Base-by-base conservation (phyloP, 2,797 vertebrate genomes). In the Mormyrops boulengeri region DNA sequence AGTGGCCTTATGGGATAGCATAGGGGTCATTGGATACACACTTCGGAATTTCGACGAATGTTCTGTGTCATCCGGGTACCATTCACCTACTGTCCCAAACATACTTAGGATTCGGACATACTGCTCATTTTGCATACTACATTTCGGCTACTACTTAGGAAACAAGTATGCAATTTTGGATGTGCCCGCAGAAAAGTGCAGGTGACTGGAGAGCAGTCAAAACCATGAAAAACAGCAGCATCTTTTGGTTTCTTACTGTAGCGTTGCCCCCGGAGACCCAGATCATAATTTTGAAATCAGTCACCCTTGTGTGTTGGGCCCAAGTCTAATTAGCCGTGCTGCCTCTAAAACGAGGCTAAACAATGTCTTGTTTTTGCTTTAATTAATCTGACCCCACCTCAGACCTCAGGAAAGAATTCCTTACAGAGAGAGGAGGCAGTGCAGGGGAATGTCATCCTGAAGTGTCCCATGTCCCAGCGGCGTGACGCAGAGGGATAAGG, bases 321-420 rank as follows among this genome's bases (percentile, higher is more conserved):
- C 47, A 30, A 34, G 14, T 62, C 44, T 60, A 60, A 41, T 87
- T 60, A 87, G 53, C 30, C 4, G 53, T 60, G 30, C 17, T 60
- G 34, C 86, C 26, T 60, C 7, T 86, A 34, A 86, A 86, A 86
- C 19, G 14, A 86, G 49, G 85, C 49, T 57, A 30, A 87, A 57
- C 52, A 87, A 41, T 17, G 34, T 57, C 52, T 60, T 60, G 30
- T 87, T 87, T 87, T 60, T n/a, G 17, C 19, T 41, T 41, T 57
- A 87, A 87, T 87, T 57, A 87, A 87, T 57, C 26, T 62, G 86
- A 57, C 34, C 53, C 55, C 30, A 87, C 49, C 30, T 87, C 14
- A 60, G 52, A 60, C 52, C 38, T 87, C 34, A 22, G 53, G 86
- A 9, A n/a, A 50, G 50, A 53, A 85, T 85, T 53, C 49, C 50